A percentile compares a stretch with the other conserved stretches of the same genome.
Evolutionary conservation across 2,888 invertebrate genomes (phyloP).

Genomic region (Auanema freiburgensis): DNA sequence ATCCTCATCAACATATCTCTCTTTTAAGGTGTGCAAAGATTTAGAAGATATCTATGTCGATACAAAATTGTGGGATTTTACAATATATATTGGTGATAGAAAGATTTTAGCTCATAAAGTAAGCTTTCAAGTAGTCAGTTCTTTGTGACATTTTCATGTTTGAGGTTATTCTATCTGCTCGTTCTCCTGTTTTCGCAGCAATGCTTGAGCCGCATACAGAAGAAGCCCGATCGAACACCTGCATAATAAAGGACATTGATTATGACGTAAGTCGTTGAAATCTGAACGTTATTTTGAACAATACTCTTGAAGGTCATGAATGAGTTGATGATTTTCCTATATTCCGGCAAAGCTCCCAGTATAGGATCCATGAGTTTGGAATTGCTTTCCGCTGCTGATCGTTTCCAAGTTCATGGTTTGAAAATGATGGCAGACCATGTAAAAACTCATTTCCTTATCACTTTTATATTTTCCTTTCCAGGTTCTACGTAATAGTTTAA

Average conservation of each 20-base stretch:
- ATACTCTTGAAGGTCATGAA: constrained; percentile 45
- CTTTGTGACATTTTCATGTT: not conserved
- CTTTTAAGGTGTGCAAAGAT: constrained; percentile 47
- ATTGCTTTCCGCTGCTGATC: constrained; percentile 60
- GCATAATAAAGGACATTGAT: constrained; percentile 46
- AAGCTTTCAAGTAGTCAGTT: not conserved
- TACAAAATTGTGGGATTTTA: constrained; percentile 55
- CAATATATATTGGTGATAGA: constrained; percentile 43
- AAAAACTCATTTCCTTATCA: constrained; percentile 10
- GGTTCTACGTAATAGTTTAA: constrained; percentile 50
- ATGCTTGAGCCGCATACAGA: constrained; percentile 59
- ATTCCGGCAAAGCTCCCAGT: constrained; percentile 52
- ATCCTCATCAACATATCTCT: not conserved
- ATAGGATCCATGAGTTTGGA: constrained; percentile 54
- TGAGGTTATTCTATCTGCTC: constrained; percentile 43
- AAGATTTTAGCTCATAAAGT: constrained; percentile 40
- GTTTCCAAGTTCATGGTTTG: constrained; percentile 61
- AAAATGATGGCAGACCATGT: constrained; percentile 62
- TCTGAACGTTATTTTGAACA: not conserved
- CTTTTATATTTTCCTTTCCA: constrained; percentile 19
- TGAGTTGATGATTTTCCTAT: constrained; percentile 56
- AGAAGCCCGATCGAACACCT: constrained; percentile 43
- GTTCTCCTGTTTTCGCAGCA: constrained; percentile 55
- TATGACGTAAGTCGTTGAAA: constrained; percentile 34
- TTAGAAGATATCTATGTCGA: constrained; percentile 49